phyloP scores from a whole-genome alignment of 2,113 vertebrate genomes.

The Phalacrocorax aristotelis region DNA sequence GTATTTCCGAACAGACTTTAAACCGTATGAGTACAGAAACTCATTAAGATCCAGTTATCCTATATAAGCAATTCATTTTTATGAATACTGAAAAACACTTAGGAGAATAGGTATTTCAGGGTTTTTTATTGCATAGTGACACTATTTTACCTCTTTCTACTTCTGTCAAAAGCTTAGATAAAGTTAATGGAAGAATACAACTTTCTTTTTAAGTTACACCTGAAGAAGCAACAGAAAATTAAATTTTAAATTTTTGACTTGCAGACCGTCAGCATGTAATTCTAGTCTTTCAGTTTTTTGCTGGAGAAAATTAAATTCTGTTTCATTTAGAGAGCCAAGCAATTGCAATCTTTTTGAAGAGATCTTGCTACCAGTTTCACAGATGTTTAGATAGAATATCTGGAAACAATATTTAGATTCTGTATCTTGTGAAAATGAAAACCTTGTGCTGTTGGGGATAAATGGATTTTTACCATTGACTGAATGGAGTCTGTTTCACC shows the following conservation, averaged over 20 bases:
- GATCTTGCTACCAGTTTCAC: not conserved
- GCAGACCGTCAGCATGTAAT: not conserved
- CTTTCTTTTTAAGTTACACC: not conserved
- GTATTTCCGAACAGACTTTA: not conserved
- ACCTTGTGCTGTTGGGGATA: not conserved
- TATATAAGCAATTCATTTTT: not conserved
- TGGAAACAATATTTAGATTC: not conserved
- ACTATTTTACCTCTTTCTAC: not conserved
- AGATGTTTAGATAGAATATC: not conserved
- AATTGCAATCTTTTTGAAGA: not conserved
- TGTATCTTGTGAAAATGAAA: not conserved
- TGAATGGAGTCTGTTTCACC: not conserved
- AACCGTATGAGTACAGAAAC: not conserved
- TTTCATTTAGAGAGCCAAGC: not conserved
- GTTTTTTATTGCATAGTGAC: accelerated
- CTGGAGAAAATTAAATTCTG: not conserved
- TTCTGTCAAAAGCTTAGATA: not conserved
- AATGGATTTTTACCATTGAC: not conserved
- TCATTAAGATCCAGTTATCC: not conserved
- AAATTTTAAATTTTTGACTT: not conserved
- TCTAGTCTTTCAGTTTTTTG: not conserved
- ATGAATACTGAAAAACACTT: not conserved
- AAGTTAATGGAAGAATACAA: not conserved
- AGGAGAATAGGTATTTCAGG: not conserved
- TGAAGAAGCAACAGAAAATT: not conserved